These are phyloP conservation scores for Drepana falcataria DNA, from an alignment of 2,888 invertebrate species.

Conservation along the genomic window DNA sequence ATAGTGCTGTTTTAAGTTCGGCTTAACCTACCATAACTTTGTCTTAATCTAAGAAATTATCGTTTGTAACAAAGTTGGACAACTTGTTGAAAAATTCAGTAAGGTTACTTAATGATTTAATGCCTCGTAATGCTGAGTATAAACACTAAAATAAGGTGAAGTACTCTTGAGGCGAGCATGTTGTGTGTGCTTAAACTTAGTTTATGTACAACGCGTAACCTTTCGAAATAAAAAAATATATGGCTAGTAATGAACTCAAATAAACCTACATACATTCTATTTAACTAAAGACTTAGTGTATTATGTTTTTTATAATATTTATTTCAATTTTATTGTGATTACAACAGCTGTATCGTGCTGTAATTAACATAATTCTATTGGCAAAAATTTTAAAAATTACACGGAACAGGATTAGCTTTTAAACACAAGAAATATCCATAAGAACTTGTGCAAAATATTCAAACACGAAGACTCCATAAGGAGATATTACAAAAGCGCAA, in stretches of 20 bases:
- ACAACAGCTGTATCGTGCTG: no score
- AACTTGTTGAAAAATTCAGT: slow-evolving; percentile 9
- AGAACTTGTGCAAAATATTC: no score
- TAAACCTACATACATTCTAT: no score
- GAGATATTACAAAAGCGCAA: slow-evolving; percentile 3
- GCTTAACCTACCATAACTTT: slow-evolving; percentile 18
- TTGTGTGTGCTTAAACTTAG: slow-evolving; percentile 10
- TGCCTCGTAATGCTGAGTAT: slow-evolving; percentile 5
- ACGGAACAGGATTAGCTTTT: no score
- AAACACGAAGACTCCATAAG: background rate
- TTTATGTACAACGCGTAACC: slow-evolving; percentile 15
- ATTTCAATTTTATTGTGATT: no score
- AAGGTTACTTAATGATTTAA: slow-evolving; percentile 6
- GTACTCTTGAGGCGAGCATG: slow-evolving; percentile 4
- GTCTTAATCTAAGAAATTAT: slow-evolving; percentile 20
- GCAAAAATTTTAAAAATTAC: no score
- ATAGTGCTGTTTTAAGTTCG: slow-evolving; percentile 13
- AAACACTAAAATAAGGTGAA: slow-evolving; percentile 3
- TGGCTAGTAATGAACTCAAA: slow-evolving; percentile 7
- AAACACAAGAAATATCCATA: no score
- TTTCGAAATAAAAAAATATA: slow-evolving; percentile 11
- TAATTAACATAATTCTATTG: no score
- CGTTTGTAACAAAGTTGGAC: slow-evolving; percentile 13
- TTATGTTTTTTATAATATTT: no score
- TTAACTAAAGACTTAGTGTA: no score